These are phyloP conservation scores for Kuschelorhynchus macadamiae DNA, from an alignment of 2,888 invertebrate species.

Conservation along the genomic window DNA sequence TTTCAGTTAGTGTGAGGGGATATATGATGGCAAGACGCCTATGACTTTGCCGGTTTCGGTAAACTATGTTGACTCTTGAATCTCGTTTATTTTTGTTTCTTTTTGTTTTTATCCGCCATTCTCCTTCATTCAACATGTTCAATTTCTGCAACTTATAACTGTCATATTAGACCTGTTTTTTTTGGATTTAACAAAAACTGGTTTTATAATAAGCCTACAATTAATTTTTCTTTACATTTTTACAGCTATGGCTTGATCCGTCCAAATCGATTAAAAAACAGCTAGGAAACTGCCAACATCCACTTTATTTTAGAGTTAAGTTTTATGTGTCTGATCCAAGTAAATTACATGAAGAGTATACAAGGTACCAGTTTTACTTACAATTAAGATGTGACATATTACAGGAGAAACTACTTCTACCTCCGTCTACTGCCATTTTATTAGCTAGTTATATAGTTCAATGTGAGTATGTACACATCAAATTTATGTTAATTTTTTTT, in stretches of 20 bases:
- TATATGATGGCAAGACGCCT: too few species aligned
- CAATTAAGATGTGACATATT: conserved; percentile 94
- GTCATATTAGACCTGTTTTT: too few species aligned
- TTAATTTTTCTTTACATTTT: too few species aligned
- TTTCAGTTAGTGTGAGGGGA: too few species aligned
- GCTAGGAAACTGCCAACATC: conserved; percentile 73
- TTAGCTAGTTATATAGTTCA: conserved; percentile 97
- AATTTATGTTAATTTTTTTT: background rate
- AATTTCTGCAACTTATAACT: too few species aligned
- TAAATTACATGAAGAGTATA: conserved; percentile 95
- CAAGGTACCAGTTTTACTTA: conserved; percentile 94
- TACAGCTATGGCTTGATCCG: conserved; percentile 96
- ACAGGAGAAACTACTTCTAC: conserved; percentile 88
- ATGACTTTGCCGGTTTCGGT: too few species aligned
- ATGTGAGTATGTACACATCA: conserved; percentile 74
- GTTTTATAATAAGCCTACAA: too few species aligned
- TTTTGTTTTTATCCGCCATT: too few species aligned
- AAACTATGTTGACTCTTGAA: too few species aligned
- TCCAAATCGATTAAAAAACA: conserved; percentile 96
- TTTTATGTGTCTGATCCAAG: conserved; percentile 99
- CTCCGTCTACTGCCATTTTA: conserved; percentile 90
- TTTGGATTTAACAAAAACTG: too few species aligned
- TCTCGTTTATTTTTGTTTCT: too few species aligned
- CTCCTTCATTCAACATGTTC: too few species aligned
- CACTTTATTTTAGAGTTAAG: conserved; percentile 74